Conservation (phyloP, 2,888 invertebrate genomes). For the Drosophila borborema region DNA sequence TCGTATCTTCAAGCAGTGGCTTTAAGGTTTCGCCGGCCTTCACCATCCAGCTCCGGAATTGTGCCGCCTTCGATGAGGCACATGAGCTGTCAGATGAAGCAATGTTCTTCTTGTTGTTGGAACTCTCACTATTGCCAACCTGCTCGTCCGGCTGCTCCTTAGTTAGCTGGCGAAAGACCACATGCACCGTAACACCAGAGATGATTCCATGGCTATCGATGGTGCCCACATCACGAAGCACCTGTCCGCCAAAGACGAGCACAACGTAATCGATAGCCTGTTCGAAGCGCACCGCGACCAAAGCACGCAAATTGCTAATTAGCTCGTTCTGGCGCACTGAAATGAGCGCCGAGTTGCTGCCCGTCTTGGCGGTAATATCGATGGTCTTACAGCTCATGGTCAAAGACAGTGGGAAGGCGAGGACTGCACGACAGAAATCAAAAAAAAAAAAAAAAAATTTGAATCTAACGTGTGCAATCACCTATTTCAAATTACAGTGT, state of each 20-base stretch:
- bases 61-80: not conserved
- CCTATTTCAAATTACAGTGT: slow-evolving; percentile 17
- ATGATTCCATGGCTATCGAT: slow-evolving; percentile 59
- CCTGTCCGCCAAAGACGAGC: slow-evolving; percentile 59
- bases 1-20: slow-evolving; percentile 34
- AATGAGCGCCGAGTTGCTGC: slow-evolving; percentile 32
- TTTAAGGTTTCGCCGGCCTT: slow-evolving; percentile 6
- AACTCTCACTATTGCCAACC: no score
- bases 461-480: not conserved
- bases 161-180: slow-evolving; percentile 43
- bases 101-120: not conserved
- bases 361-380: slow-evolving; percentile 59
- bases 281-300: slow-evolving; percentile 67
- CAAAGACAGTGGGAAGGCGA: not conserved
- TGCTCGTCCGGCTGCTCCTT: not conserved
- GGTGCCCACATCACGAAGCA: slow-evolving; percentile 61
- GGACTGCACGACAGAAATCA: no score
- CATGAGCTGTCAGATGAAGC: not conserved
- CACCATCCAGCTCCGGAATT: not conserved
- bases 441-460: not conserved
- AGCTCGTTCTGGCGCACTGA: slow-evolving; percentile 60
- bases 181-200: slow-evolving; percentile 63
- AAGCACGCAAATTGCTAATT: slow-evolving; percentile 58
- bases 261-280: slow-evolving; percentile 43
- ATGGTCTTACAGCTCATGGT: slow-evolving; percentile 44